A percentile compares a stretch with the other conserved stretches of the same genome.
phyloP scores from a whole-genome alignment of 2,888 invertebrate species.

The Drosophila paramelanica region DNA sequence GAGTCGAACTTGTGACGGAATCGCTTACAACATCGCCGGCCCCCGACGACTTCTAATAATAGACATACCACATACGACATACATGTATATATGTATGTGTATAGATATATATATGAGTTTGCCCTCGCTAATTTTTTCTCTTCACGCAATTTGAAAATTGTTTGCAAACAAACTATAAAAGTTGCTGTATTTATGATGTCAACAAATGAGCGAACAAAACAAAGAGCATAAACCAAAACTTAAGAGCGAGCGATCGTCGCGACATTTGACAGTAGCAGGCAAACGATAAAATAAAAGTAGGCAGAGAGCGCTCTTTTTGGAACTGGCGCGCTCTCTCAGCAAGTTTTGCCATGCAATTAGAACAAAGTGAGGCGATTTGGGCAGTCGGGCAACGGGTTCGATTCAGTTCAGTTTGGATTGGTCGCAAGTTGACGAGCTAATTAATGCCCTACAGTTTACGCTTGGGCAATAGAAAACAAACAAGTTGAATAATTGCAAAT shows the following conservation, averaged over 20 bases:
- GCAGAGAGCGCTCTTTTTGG: conserved; percentile 11
- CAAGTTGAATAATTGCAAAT: conserved; percentile 16
- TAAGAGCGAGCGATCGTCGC: conserved; percentile 39
- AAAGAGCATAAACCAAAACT: conserved; percentile 9
- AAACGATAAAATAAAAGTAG: conserved; percentile 31
- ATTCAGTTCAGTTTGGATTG: conserved; percentile 35
- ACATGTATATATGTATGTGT: background rate
- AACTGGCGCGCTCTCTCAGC: conserved; percentile 9
- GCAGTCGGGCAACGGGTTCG: conserved; percentile 22
- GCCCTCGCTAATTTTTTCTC: conserved; percentile 10
- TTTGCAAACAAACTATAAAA: conserved; percentile 59
- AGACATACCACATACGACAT: background rate
- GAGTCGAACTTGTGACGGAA: conserved; percentile 48
- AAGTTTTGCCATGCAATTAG: conserved; percentile 16
- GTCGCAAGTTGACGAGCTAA: conserved; percentile 54
- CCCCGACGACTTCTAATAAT: background rate
- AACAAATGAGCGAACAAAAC: conserved; percentile 28
- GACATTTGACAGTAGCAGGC: conserved; percentile 7
- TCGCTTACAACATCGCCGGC: conserved; percentile 9
- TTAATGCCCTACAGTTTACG: conserved; percentile 41
- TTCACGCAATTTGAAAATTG: conserved; percentile 24
- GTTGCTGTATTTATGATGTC: conserved; percentile 41
- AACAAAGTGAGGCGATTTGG: conserved; percentile 17
- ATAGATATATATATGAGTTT: background rate
- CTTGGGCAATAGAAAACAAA: conserved; percentile 28